phyloP scores from a whole-genome alignment of 2,888 invertebrate genomes.

The Bursaphelenchus okinawaensis region DNA sequence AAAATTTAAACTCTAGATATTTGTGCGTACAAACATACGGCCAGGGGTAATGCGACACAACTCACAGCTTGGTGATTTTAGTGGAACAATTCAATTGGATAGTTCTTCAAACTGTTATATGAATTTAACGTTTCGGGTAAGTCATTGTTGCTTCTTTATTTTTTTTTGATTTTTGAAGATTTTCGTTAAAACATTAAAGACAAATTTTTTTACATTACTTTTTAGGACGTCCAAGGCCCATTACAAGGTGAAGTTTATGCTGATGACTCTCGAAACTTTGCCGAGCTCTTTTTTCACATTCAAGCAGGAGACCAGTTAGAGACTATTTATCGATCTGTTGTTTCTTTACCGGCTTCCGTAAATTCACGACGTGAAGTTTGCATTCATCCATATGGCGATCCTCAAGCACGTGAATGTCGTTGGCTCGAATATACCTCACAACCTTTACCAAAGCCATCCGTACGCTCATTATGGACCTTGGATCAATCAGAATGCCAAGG shows the following conservation, averaged over 20 bases:
- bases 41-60: conserved; percentile 35
- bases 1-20: conserved; percentile 24
- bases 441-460: conserved; percentile 15
- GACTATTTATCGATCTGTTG: conserved; percentile 17
- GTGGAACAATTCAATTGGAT: conserved; percentile 45
- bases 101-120: conserved; percentile 46
- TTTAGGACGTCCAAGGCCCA: conserved; percentile 37
- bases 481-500: conserved; percentile 34
- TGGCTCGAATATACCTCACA: conserved; percentile 28
- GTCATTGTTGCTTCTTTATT: not conserved
- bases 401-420: conserved; percentile 34
- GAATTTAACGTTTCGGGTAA: conserved; percentile 42
- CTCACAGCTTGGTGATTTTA: conserved; percentile 40
- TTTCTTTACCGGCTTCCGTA: conserved; percentile 34
- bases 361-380: conserved; percentile 39
- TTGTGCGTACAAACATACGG: conserved; percentile 29
- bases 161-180: no score
- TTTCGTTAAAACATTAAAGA: no score
- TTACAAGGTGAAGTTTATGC: conserved; percentile 39
- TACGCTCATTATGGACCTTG: conserved; percentile 27
- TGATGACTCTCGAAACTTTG: conserved; percentile 16
- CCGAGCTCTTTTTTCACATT: conserved; percentile 40
- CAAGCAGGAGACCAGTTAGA: conserved; percentile 21
- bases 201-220: not conserved
- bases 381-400: conserved; percentile 43